phyloP scores from a whole-genome alignment of 2,113 vertebrate genomes.

The Mesoclemmys tuberculata region DNA sequence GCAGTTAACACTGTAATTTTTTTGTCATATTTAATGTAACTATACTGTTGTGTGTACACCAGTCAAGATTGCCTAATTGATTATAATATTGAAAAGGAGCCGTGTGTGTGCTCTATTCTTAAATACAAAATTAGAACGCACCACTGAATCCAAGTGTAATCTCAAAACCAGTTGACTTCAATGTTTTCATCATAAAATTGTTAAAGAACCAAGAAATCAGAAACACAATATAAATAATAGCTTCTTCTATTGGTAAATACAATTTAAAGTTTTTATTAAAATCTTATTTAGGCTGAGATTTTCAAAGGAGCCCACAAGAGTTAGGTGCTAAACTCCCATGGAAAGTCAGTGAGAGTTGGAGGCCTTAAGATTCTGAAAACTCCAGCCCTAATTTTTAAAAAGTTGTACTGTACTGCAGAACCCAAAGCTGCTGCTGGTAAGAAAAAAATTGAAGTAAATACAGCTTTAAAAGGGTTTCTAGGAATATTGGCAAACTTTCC shows the following conservation, averaged over 20 bases:
- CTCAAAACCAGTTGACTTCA: neutral
- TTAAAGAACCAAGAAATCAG: neutral
- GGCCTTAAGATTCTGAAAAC: neutral
- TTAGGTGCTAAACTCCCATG: neutral
- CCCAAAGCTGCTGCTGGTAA: neutral
- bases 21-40: neutral
- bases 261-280: neutral
- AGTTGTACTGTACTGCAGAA: neutral
- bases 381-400: neutral
- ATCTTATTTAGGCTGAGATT: neutral
- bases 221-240: neutral
- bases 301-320: neutral
- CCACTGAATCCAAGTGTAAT: neutral
- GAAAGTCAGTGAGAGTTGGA: neutral
- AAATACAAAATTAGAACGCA: neutral
- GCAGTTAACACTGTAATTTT: neutral
- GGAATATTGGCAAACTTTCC: rapidly evolving
- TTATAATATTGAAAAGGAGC: neutral
- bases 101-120: neutral
- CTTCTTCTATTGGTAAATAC: neutral
- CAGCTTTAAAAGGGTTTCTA: neutral
- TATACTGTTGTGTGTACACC: neutral
- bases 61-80: neutral
- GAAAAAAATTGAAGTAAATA: neutral
- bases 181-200: neutral